Evolutionary conservation across 2,888 invertebrate genomes (phyloP).

Genomic region (Dryobota labecula): DNA sequence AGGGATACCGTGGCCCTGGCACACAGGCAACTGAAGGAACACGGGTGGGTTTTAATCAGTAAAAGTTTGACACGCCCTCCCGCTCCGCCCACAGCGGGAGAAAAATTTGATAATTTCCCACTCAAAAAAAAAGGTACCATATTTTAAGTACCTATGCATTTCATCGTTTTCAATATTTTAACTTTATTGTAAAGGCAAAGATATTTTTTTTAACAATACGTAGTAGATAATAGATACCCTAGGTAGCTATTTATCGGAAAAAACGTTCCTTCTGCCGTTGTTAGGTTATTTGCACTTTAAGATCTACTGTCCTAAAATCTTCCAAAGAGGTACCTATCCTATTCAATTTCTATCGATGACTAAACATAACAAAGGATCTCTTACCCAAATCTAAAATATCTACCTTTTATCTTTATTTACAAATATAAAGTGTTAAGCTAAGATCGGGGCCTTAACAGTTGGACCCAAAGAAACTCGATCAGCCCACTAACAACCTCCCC

Average conservation of each 20-base stretch:
- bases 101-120: no score
- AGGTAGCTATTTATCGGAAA: neutral
- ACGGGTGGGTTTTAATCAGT: no score
- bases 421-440: conserved; percentile 46
- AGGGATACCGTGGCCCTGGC: no score
- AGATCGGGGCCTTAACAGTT: conserved; percentile 34
- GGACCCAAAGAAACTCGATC: conserved; percentile 59
- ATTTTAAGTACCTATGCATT: neutral
- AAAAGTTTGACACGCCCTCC: no score
- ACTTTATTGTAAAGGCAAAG: neutral
- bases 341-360: conserved; percentile 8
- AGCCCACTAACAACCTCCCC: conserved; percentile 54
- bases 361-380: conserved; percentile 20
- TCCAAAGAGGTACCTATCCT: neutral
- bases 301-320: neutral
- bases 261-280: neutral
- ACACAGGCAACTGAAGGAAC: no score
- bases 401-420: conserved; percentile 46
- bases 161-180: neutral
- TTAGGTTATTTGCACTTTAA: neutral
- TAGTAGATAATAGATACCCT: neutral
- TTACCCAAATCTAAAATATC: neutral
- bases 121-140: no score
- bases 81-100: no score
- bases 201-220: neutral